A percentile compares a stretch with the other conserved stretches of the same genome.
phyloP scores from a whole-genome alignment of 2,888 invertebrate species.

The Trissolcus japonicus region DNA sequence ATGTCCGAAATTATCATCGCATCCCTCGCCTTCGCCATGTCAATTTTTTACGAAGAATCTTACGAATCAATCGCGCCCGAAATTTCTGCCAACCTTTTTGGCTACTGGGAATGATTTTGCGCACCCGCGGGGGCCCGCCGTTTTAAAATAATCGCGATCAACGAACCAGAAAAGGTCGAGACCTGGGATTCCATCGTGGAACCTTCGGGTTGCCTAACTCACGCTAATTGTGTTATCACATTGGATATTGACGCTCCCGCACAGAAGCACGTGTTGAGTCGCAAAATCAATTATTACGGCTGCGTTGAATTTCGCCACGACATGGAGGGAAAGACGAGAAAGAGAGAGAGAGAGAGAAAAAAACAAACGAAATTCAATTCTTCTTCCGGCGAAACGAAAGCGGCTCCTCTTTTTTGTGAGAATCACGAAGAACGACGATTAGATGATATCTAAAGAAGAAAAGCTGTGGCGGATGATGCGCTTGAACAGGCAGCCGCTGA shows the following conservation, averaged over 20 bases:
- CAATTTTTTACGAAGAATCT: constrained; percentile 12
- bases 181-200: background rate
- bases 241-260: background rate
- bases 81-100: background rate
- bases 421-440: constrained; percentile 59
- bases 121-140: too few relatives aligned
- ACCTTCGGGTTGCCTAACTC: background rate
- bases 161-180: background rate
- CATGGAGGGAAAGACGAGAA: background rate
- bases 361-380: too few relatives aligned
- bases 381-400: too few relatives aligned
- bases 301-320: constrained; percentile 9
- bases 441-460: constrained; percentile 61
- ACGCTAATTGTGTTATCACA: background rate
- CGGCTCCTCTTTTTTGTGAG: too few relatives aligned
- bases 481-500: constrained; percentile 56
- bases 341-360: too few relatives aligned
- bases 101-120: too few relatives aligned
- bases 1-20: constrained; percentile 59
- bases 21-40: constrained; percentile 15
- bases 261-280: background rate
- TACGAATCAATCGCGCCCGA: constrained; percentile 12
- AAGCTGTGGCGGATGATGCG: constrained; percentile 40
- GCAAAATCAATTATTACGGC: constrained; percentile 16
- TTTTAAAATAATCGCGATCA: too few relatives aligned